phyloP scores from a whole-genome alignment of 2,113 vertebrate genomes.

The Chloroceryle aenea region DNA sequence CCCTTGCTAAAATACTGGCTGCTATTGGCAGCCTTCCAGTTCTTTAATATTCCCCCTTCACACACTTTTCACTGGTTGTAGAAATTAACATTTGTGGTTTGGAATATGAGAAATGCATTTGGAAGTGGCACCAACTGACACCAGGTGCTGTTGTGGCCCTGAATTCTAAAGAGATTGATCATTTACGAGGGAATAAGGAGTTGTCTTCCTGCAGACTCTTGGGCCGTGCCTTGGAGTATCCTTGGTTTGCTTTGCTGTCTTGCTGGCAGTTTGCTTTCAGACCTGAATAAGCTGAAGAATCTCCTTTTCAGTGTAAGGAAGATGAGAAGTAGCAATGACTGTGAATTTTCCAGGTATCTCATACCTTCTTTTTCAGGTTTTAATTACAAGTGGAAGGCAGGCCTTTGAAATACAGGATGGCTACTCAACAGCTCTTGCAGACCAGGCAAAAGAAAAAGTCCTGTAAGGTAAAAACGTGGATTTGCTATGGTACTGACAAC shows the following conservation, averaged over 20 bases:
- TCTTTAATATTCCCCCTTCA: slow-evolving; percentile 5
- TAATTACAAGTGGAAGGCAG: slow-evolving; percentile 6
- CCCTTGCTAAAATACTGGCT: slow-evolving; percentile 20
- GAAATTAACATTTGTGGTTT: slow-evolving; percentile 30
- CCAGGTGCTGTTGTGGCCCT: neutral
- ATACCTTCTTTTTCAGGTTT: neutral
- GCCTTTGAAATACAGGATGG: slow-evolving; percentile 42
- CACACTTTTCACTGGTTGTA: neutral
- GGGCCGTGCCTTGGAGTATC: neutral
- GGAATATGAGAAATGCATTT: slow-evolving; percentile 14
- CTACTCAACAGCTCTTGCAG: slow-evolving; percentile 55
- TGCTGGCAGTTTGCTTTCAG: neutral
- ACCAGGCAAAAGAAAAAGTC: slow-evolving; percentile 12
- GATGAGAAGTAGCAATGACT: neutral
- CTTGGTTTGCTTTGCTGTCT: neutral
- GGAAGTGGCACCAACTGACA: neutral
- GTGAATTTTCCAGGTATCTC: neutral
- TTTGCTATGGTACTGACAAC: neutral
- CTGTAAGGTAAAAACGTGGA: slow-evolving; percentile 63
- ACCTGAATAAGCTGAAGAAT: neutral
- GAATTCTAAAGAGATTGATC: slow-evolving; percentile 35
- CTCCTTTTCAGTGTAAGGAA: neutral
- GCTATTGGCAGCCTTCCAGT: slow-evolving; percentile 29
- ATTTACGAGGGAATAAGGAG: neutral
- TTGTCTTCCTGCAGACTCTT: neutral